phyloP scores from a whole-genome alignment of 2,113 vertebrate genomes.

The Ceuthmochares aereus region DNA sequence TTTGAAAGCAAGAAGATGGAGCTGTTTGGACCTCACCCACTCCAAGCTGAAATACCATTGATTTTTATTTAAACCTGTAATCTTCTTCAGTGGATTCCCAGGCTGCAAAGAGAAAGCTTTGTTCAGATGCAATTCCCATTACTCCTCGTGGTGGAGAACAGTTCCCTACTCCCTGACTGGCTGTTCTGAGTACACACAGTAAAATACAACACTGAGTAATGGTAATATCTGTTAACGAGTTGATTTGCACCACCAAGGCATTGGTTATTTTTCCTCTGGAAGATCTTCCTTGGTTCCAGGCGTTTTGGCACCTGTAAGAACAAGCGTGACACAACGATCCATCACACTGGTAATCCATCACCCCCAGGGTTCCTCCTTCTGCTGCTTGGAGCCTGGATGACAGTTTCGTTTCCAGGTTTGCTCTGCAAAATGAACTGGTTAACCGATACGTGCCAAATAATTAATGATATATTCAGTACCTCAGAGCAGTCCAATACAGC shows the following conservation, averaged over 20 bases:
- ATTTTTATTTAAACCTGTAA: neutral
- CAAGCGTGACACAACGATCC: neutral
- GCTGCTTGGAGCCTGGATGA: neutral
- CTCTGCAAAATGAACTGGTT: slow-evolving; percentile 29
- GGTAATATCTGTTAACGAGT: neutral
- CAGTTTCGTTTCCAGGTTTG: neutral
- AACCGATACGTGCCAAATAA: neutral
- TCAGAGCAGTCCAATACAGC: neutral
- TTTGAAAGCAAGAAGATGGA: neutral
- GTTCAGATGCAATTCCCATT: neutral
- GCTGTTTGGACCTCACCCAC: neutral
- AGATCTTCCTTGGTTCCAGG: neutral
- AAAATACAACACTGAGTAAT: neutral
- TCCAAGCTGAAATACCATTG: neutral
- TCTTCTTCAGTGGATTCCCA: neutral
- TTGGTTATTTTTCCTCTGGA: neutral
- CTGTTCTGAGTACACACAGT: neutral
- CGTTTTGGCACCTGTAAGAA: neutral
- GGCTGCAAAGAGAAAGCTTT: neutral
- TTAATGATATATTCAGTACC: slow-evolving; percentile 1
- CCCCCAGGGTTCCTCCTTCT: neutral
- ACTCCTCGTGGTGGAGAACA: neutral
- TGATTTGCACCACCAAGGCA: neutral
- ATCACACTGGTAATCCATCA: neutral
- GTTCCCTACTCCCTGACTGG: neutral